Evolutionary conservation across 2,113 vertebrate species (phyloP).

Genomic region (Lasiurus borealis): DNA sequence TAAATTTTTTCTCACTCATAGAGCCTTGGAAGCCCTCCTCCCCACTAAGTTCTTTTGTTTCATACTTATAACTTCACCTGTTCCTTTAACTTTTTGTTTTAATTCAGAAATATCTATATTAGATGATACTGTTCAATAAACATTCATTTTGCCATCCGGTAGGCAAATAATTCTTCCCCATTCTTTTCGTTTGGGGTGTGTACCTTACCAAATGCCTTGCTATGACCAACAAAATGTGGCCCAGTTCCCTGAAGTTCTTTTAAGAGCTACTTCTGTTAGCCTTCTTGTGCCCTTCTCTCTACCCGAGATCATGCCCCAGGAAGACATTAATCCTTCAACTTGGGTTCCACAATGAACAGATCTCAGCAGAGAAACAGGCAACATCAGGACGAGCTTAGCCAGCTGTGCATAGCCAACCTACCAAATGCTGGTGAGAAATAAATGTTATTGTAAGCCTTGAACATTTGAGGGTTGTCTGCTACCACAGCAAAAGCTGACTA

Average conservation of each 20-base stretch:
- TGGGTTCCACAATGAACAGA: not conserved
- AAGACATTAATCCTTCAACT: not conserved
- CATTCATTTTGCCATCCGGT: not conserved
- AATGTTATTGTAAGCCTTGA: not conserved
- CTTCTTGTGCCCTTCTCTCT: not conserved
- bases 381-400: not conserved
- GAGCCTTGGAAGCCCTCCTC: not conserved
- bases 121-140: not conserved
- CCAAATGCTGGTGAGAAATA: not conserved
- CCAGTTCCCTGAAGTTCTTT: not conserved
- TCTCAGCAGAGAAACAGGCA: not conserved
- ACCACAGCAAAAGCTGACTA: slow-evolving; percentile 1
- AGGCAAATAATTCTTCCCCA: not conserved
- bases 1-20: not conserved
- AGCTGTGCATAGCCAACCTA: not conserved
- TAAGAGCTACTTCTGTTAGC: not conserved
- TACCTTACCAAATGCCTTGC: not conserved
- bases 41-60: not conserved
- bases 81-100: slow-evolving; percentile 34
- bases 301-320: not conserved
- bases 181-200: not conserved
- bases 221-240: not conserved
- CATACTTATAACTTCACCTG: slow-evolving; percentile 29
- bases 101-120: slow-evolving; percentile 24
- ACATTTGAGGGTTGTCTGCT: not conserved